phyloP scores from a whole-genome alignment of 1,140 invertebrate genomes.

The Ooceraea biroi region DNA sequence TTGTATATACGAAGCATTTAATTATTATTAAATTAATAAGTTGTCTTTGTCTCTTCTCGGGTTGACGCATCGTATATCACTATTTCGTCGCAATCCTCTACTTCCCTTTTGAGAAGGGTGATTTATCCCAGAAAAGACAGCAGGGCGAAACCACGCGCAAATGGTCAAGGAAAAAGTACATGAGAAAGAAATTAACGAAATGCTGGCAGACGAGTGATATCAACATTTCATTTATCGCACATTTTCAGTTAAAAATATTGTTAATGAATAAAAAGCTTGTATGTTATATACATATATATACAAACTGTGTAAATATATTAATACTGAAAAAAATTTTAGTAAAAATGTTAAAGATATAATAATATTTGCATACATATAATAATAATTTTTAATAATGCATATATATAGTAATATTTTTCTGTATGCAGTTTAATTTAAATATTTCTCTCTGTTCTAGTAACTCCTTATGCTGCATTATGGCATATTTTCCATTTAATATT shows the following conservation, averaged over 20 bases:
- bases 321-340: background rate
- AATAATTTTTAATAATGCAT: no score
- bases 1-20: background rate
- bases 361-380: no score
- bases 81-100: conserved; percentile 2
- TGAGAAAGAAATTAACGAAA: conserved; percentile 31
- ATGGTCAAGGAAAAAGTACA: conserved; percentile 35
- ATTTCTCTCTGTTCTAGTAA: no score
- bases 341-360: background rate
- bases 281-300: background rate
- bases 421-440: no score
- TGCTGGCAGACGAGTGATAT: background rate
- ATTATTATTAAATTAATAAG: conserved; percentile 1
- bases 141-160: conserved; percentile 6
- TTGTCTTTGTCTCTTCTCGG: background rate
- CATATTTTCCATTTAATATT: no score
- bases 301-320: background rate
- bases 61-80: background rate
- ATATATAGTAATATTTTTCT: no score
- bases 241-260: background rate
- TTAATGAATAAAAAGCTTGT: background rate
- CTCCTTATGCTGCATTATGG: no score
- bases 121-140: conserved; percentile 18
- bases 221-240: conserved; percentile 4
- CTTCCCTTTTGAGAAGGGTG: conserved; percentile 9